Percentiles rank a stretch among this genome's conserved stretches.
Evolutionary conservation across 2,888 invertebrate genomes (phyloP).

Genomic region (Argyresthia albistria): DNA sequence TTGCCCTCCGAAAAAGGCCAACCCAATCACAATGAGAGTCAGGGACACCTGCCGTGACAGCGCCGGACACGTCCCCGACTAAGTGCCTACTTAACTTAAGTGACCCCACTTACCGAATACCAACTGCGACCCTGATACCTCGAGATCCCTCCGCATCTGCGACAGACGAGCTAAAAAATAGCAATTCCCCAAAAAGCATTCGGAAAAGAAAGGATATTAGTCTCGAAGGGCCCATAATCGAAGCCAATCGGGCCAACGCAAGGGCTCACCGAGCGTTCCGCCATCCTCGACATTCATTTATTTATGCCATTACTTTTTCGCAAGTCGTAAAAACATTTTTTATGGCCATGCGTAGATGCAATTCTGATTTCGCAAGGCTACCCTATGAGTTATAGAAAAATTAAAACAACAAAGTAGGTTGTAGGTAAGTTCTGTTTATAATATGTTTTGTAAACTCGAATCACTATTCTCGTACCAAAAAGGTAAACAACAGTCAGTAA

Average conservation of each 20-base stretch:
- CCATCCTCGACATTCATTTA: conserved; percentile 29
- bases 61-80: conserved; percentile 51
- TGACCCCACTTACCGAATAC: conserved; percentile 57
- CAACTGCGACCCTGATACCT: conserved; percentile 37
- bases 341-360: too few relatives aligned
- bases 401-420: too few relatives aligned
- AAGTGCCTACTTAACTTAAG: conserved; percentile 68
- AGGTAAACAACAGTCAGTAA: too few relatives aligned
- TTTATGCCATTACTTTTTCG: conserved; percentile 46
- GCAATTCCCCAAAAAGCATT: conserved; percentile 63
- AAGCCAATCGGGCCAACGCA: conserved; percentile 65
- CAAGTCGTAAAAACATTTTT: background rate
- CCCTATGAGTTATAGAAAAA: too few relatives aligned
- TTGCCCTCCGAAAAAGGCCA: background rate
- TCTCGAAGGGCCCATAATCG: conserved; percentile 69
- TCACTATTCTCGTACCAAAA: too few relatives aligned
- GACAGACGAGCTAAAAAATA: conserved; percentile 66
- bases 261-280: conserved; percentile 40
- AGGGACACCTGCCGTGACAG: conserved; percentile 56
- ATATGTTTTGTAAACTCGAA: too few relatives aligned
- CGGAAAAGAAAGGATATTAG: conserved; percentile 68
- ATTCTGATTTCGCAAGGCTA: too few relatives aligned
- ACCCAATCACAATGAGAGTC: background rate
- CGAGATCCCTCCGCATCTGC: conserved; percentile 50
- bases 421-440: too few relatives aligned